Conservation (phyloP, 2,888 invertebrate species). For the Mesorhabditis spiculigera region DNA sequence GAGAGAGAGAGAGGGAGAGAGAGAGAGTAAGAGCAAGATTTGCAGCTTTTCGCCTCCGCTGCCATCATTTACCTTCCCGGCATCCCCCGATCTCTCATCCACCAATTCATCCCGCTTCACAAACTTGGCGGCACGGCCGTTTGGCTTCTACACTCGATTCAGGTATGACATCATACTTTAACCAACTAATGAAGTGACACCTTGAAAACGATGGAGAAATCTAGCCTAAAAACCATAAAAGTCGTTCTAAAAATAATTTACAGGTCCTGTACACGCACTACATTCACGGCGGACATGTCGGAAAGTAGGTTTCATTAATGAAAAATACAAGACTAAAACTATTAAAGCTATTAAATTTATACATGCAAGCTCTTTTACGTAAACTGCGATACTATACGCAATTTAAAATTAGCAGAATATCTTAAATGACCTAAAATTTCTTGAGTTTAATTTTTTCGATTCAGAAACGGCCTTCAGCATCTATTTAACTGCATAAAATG, state of each 20-base stretch:
- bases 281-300: neutral
- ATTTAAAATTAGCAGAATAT: too few relatives aligned
- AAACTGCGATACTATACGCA: too few relatives aligned
- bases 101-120: constrained; percentile 3
- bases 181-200: neutral
- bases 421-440: too few relatives aligned
- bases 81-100: neutral
- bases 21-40: neutral
- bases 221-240: neutral
- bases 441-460: too few relatives aligned
- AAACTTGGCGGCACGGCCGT: constrained; percentile 5
- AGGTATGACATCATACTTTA: neutral
- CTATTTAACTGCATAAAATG: too few relatives aligned
- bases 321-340: too few relatives aligned
- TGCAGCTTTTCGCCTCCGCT: neutral
- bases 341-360: too few relatives aligned
- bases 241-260: neutral
- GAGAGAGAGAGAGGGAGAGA: too few relatives aligned
- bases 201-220: neutral
- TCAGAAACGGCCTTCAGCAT: too few relatives aligned
- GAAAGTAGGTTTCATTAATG: constrained; percentile 3
- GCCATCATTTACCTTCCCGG: neutral
- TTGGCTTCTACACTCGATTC: constrained; percentile 1
- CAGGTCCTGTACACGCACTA: neutral
- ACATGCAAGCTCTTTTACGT: too few relatives aligned